Evolutionary conservation across 2,113 vertebrate species (phyloP).

Genomic region (Aix galericulata): DNA sequence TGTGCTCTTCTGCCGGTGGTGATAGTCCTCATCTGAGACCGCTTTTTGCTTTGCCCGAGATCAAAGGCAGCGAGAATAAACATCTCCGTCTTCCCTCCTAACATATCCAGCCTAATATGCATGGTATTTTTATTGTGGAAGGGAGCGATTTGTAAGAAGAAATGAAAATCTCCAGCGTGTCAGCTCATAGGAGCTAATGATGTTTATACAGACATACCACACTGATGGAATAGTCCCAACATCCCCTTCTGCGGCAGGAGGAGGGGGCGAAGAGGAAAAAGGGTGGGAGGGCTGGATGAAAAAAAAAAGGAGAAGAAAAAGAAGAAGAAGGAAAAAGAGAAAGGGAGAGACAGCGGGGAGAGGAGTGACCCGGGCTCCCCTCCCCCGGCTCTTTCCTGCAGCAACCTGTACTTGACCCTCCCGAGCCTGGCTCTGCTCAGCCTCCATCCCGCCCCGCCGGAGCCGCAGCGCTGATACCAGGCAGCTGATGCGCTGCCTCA

Average conservation of each 20-base stretch:
- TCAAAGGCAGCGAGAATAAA: conserved; percentile 63
- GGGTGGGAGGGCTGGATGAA: rapidly evolving
- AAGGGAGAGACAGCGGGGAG: conserved; percentile 37
- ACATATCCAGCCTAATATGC: conserved; percentile 55
- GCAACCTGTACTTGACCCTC: conserved; percentile 82
- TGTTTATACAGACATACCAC: conserved; percentile 90
- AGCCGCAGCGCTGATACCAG: conserved; percentile 76
- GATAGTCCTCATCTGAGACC: not conserved
- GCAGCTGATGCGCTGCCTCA: conserved; percentile 65
- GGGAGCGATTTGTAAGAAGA: conserved; percentile 76
- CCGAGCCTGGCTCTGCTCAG: conserved; percentile 75
- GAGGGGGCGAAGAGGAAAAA: not conserved
- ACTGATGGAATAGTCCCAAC: conserved; percentile 75
- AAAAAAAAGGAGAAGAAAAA: not conserved
- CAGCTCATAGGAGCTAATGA: conserved; percentile 77
- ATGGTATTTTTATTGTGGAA: conserved; percentile 75
- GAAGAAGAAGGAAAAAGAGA: not conserved
- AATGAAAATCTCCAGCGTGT: conserved; percentile 82
- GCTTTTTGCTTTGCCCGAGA: not conserved
- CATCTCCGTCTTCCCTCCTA: conserved; percentile 39
- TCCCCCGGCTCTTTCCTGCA: conserved; percentile 76
- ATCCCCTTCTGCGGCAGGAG: conserved; percentile 51
- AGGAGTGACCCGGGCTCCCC: conserved; percentile 75
- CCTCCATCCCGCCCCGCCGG: conserved; percentile 70
- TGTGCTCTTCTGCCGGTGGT: not conserved